Evolutionary conservation across 2,888 invertebrate genomes (phyloP), one percentile per base, ranked within the genome.

Genomic region (Rhorus exstirpatorius): DNA sequence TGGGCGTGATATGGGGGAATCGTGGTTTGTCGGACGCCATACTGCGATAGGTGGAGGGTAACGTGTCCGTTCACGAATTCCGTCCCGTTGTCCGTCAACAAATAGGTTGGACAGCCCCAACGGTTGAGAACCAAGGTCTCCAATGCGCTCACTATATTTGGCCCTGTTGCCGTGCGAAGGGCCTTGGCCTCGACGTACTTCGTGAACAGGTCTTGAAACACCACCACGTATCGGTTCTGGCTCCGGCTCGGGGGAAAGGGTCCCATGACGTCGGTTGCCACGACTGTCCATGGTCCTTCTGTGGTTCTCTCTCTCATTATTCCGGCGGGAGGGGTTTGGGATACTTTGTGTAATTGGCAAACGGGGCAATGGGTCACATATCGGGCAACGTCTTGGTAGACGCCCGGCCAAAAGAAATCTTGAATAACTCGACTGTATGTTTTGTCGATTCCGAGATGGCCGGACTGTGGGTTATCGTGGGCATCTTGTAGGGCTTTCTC

Each of bases 171-270:
- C 0, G 68, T 7, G 4, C 53, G 12, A 1, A 68, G 21, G 12
- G 53, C 38, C 19, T 53, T 51, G 4, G 67, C 67, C 17, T 61
- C 49, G 0, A 81, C 51, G 61, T 65, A 84, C 44, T 84, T 85
- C 0, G 80, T 83, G 70, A 86, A 85, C 1, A 80, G 44, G 61
- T 86, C 86, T n/a, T 74, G 60, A n/a, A 85, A 79, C 0, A 86
- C 86, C 12, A 86, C 41, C 3, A 85, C 21, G 38, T 82, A 85
- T n/a, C 61, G 60, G 60, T 79, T 83, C 8, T 58, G 58, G 31
- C 26, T 10, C 17, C 14, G 14, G 6, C 58, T 58, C 1, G 58
- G 58, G 3, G 84, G 85, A n/a, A 79, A 79, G 0, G 85, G 87
- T 41, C 85, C 85, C 82, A 86, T 84, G 4, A 87, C 58, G 58